Evolutionary conservation across 2,888 invertebrate genomes (phyloP).

Genomic region (Tenthredo scrophulariae): DNA sequence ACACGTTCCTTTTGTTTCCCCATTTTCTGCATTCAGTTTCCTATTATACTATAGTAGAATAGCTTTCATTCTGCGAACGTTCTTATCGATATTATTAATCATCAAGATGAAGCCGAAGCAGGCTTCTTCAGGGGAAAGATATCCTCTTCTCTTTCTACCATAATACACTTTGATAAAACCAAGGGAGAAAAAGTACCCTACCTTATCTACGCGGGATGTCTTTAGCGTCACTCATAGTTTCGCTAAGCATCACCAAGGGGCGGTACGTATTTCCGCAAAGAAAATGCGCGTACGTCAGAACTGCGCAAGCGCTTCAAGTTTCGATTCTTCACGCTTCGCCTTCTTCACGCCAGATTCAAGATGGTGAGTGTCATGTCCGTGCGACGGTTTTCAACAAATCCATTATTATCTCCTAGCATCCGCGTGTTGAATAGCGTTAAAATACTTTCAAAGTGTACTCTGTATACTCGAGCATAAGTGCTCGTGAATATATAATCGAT

Average conservation of each 20-base stretch:
- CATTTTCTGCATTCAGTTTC: no score
- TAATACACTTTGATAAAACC: no score
- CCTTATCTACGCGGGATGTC: neutral
- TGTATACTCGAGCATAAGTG: neutral
- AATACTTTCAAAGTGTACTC: neutral
- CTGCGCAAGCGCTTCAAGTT: constrained; percentile 56
- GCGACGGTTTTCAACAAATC: constrained; percentile 59
- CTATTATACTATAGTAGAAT: no score
- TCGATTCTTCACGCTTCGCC: constrained; percentile 52
- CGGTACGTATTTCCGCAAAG: constrained; percentile 11
- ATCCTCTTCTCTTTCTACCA: no score
- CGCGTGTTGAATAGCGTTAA: constrained; percentile 2
- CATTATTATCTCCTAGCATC: constrained; percentile 60
- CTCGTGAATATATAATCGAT: neutral
- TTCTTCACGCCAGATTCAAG: constrained; percentile 65
- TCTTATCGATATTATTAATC: no score
- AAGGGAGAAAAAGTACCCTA: neutral
- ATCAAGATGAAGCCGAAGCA: no score
- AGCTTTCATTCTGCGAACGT: no score
- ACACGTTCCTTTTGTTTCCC: no score
- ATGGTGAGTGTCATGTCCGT: constrained; percentile 70
- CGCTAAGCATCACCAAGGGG: neutral
- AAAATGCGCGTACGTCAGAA: neutral
- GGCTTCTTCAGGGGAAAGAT: no score
- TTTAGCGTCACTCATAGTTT: neutral